Evolutionary conservation across 1,140 invertebrate genomes (phyloP), one percentile per base, ranked within the genome.

Genomic region (Lineus longissimus): DNA sequence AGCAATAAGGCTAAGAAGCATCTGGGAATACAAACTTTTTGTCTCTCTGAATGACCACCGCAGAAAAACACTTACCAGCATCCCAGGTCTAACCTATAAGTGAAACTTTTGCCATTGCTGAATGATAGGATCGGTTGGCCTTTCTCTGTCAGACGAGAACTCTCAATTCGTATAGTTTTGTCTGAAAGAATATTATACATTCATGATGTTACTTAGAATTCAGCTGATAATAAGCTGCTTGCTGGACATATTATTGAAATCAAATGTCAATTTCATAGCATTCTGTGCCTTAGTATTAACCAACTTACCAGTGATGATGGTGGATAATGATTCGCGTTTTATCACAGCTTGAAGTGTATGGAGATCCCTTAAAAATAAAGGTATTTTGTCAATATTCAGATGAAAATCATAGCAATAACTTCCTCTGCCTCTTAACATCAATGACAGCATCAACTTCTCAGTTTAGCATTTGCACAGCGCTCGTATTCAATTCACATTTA

Each of bases 1-100:
- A n/a, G n/a, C n/a, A n/a, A n/a, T n/a, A n/a, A n/a, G n/a, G n/a
- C n/a, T n/a, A n/a, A n/a, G n/a, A n/a, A n/a, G n/a, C n/a, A n/a
- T n/a, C n/a, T n/a, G n/a, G n/a, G n/a, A n/a, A n/a, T n/a, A n/a
- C n/a, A n/a, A n/a, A n/a, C n/a, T n/a, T n/a, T n/a, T n/a, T n/a
- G n/a, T n/a, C n/a, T n/a, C n/a, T n/a, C n/a, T n/a, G n/a, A n/a
- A n/a, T n/a, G n/a, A n/a, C n/a, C n/a, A n/a, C n/a, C n/a, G n/a
- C n/a, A n/a, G n/a, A n/a, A n/a, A n/a, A n/a, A n/a, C n/a, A 36
- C 81, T 83, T 78, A 88, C 90, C 89, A 91, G 13, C 85, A 82
- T 62, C 83, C 84, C 58, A 90, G 76, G 67, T 88, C 86, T 56
- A 82, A 73, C 66, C 85, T 86, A 71, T 86, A 90, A 25, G 87